Percentiles rank a stretch among this genome's conserved stretches.
Conservation (phyloP, 2,888 invertebrate genomes). For the Drosophila quasianomalipes region DNA sequence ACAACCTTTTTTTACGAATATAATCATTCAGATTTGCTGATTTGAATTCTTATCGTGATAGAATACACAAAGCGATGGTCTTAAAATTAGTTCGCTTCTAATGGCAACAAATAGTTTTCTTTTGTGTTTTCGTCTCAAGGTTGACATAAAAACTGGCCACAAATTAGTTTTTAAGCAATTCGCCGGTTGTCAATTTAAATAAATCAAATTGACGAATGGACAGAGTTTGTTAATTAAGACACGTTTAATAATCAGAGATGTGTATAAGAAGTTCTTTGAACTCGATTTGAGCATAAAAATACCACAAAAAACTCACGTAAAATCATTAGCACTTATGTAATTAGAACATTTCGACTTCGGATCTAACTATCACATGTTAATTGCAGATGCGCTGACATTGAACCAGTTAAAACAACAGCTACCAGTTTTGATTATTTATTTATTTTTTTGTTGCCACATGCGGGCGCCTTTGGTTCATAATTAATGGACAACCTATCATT, state of each 20-base stretch:
- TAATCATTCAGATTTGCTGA: not conserved
- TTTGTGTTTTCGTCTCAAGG: constrained; percentile 25
- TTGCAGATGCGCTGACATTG: constrained; percentile 65
- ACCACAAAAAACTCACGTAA: constrained; percentile 28
- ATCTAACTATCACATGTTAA: constrained; percentile 43
- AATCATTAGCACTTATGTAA: constrained; percentile 56
- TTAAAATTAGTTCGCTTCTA: constrained; percentile 35
- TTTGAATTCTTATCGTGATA: constrained; percentile 17
- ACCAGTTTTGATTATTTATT: constrained; percentile 39
- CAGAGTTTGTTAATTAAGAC: constrained; percentile 45
- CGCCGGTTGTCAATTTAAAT: constrained; percentile 54
- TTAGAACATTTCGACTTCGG: constrained; percentile 56
- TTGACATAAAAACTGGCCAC: constrained; percentile 42
- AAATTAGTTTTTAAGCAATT: constrained; percentile 47
- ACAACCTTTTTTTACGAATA: not conserved
- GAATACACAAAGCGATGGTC: constrained; percentile 3
- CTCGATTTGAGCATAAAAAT: constrained; percentile 32
- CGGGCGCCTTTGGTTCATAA: constrained; percentile 58
- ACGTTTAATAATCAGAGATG: constrained; percentile 24
- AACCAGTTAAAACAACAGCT: constrained; percentile 31
- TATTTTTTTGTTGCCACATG: constrained; percentile 27
- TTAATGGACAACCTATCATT: constrained; percentile 58
- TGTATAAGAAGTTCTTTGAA: constrained; percentile 53
- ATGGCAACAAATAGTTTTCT: constrained; percentile 44
- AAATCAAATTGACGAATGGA: constrained; percentile 28